Evolutionary conservation across 2,113 vertebrate genomes (phyloP), one percentile per base, ranked within the genome.

Genomic region (Nothobranchius kuhntae): DNA sequence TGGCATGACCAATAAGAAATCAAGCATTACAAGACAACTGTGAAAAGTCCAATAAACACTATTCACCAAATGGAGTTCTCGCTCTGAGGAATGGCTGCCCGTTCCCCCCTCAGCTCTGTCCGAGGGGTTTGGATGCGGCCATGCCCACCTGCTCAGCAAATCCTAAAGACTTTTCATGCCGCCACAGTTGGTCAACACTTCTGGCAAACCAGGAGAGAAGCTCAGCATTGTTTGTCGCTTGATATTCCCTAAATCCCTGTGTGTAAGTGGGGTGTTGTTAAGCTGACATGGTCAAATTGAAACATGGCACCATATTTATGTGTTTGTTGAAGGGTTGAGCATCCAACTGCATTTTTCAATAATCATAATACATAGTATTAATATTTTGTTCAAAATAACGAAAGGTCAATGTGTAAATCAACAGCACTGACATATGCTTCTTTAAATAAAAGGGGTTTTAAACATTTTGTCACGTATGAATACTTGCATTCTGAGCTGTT

Each of bases 141-240:
- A 50, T 17, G 47, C 47, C n/a, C 47, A 50, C 47, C 47, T 50
- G 47, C 47, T 50, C 47, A n/a, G 47, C 47, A 50, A 50, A 50
- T n/a, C 47, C 47, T 15, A 50, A 50, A 50, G 47, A 50, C n/a
- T 47, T 50, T n/a, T 50, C 47, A 50, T 50, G 47, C n/a, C 47
- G 7, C 9, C 47, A 50, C 47, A 50, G 47, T 50, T 50, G 47
- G 47, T n/a, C 47, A 50, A 13, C 47, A n/a, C 8, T n/a, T 50
- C 47, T 50, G 47, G 47, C 47, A 50, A 13, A 50, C 15, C 47
- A 50, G 7, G 14, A 5, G 15, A 17, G 47, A 17, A 17, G 47
- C 47, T 50, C 15, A 50, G 7, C 47, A n/a, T 50, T n/a, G 7
- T 50, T 50, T 50, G 47, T 50, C n/a, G n/a, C 47, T 8, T 50